Evolutionary conservation across 1,140 invertebrate genomes (phyloP).

Genomic region (Euglossa dilemma): DNA sequence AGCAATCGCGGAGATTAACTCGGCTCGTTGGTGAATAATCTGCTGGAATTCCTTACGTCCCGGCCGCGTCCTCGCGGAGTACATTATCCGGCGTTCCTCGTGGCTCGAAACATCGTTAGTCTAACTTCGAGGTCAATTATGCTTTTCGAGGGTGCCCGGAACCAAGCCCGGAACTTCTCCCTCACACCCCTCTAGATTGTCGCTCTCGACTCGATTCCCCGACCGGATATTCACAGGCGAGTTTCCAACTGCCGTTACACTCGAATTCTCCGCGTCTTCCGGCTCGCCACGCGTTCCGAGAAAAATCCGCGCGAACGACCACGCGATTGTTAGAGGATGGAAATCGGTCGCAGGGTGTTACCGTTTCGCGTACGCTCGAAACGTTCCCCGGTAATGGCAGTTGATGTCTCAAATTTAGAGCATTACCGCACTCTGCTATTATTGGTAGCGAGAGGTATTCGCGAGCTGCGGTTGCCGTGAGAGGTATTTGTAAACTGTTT

Average conservation of each 20-base stretch:
- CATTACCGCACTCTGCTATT: conserved; percentile 58
- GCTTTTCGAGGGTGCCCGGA: background rate
- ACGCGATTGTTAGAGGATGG: background rate
- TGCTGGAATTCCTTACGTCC: conserved; percentile 11
- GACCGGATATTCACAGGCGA: background rate
- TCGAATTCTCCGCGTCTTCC: background rate
- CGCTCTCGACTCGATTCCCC: background rate
- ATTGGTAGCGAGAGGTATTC: conserved; percentile 59
- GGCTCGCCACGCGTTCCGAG: background rate
- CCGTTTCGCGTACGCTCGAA: background rate
- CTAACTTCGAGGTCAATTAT: conserved; percentile 42
- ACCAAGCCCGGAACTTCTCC: background rate
- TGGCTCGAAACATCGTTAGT: conserved; percentile 39
- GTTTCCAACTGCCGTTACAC: conserved; percentile 12
- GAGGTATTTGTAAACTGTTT: conserved; percentile 65
- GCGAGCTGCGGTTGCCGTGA: conserved; percentile 35
- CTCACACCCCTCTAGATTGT: background rate
- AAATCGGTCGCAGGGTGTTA: background rate
- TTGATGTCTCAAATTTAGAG: conserved; percentile 53
- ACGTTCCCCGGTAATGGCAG: conserved; percentile 14
- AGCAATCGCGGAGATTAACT: conserved; percentile 2
- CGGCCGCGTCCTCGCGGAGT: background rate
- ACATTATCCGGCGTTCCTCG: conserved; percentile 10
- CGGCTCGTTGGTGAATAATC: conserved; percentile 21
- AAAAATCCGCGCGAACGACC: background rate